Evolutionary conservation across 2,113 vertebrate genomes (phyloP).

Genomic region (Corapipo altera): DNA sequence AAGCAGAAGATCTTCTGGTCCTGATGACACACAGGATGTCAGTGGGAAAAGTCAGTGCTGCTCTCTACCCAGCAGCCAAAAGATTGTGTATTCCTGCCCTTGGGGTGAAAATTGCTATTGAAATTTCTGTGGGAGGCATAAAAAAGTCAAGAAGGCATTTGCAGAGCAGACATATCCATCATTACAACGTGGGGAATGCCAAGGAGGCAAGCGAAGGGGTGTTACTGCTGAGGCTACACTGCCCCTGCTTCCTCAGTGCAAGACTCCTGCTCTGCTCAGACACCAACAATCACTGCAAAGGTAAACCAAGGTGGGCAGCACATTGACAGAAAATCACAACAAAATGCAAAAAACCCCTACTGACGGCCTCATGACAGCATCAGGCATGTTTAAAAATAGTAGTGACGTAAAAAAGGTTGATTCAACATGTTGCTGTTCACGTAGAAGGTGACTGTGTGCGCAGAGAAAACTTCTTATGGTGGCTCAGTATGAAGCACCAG

Average conservation of each 20-base stretch:
- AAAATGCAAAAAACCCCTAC: rapidly evolving
- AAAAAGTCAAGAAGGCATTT: background rate
- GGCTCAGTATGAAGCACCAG: background rate
- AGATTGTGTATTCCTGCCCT: background rate
- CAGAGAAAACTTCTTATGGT: background rate
- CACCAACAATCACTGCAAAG: background rate
- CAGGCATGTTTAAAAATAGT: background rate
- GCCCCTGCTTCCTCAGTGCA: background rate
- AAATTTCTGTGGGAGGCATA: background rate
- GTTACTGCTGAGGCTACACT: background rate
- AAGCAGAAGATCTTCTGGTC: background rate
- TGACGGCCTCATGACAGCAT: background rate
- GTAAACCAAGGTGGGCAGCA: background rate
- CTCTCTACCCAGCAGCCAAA: background rate
- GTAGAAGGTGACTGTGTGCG: background rate
- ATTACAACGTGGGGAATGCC: background rate
- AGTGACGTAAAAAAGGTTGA: background rate
- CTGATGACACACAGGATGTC: background rate
- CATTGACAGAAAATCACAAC: background rate
- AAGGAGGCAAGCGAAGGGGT: background rate
- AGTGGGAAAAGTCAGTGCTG: background rate
- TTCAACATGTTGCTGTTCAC: background rate
- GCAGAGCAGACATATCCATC: background rate
- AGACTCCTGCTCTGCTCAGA: background rate
- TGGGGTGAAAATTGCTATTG: background rate